Conservation (phyloP, 2,888 invertebrate genomes). For the Stramonita haemastoma region DNA sequence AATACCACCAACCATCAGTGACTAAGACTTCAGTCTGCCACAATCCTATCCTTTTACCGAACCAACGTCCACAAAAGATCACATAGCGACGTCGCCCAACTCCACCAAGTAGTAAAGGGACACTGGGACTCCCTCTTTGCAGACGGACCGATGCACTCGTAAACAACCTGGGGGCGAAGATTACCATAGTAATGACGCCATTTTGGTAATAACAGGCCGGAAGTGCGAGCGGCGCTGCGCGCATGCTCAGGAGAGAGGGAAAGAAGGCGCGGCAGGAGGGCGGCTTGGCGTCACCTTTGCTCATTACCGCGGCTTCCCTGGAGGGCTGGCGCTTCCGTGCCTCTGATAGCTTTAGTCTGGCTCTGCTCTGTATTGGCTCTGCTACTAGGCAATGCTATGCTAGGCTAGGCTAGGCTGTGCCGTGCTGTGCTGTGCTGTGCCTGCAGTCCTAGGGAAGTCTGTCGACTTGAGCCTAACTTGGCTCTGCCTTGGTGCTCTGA, state of each 20-base stretch:
- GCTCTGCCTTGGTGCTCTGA: no score
- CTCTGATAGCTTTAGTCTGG: constrained; percentile 23
- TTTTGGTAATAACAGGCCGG: constrained; percentile 22
- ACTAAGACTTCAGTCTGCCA: background rate
- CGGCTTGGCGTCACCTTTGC: constrained; percentile 4
- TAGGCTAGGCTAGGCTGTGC: no score
- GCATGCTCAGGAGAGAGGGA: constrained; percentile 15
- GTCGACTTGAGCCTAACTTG: background rate
- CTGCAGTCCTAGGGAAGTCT: background rate
- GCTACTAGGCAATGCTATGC: no score
- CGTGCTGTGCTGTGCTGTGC: no score
- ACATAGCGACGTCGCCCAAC: background rate
- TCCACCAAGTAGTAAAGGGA: background rate
- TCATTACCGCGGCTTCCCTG: background rate
- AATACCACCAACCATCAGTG: background rate
- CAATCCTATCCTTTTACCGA: no score
- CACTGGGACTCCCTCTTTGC: background rate
- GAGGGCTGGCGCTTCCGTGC: background rate
- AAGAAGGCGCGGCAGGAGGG: constrained; percentile 28
- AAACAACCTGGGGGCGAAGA: background rate
- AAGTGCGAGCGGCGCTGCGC: constrained; percentile 24
- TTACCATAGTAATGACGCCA: constrained; percentile 26
- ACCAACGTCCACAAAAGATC: background rate
- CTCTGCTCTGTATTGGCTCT: background rate
- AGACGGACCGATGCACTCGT: no score